Evolutionary conservation across 2,113 vertebrate genomes (phyloP), one percentile per base, ranked within the genome.

Genomic region (Amia ocellicauda): DNA sequence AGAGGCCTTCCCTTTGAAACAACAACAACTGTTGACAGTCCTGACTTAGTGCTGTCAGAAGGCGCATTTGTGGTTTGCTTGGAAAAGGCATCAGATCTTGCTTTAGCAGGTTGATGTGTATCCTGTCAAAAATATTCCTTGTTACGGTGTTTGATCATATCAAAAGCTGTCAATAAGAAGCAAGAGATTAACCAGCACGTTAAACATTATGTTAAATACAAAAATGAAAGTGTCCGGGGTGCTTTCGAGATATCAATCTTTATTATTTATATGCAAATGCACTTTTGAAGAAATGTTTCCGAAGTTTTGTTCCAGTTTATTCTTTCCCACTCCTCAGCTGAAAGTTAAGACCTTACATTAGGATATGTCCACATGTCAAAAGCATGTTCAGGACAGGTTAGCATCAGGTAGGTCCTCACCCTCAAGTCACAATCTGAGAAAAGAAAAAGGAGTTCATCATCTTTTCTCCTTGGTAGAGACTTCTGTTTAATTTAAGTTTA

Each of bases 1-100:
- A 43, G 57, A 42, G 57, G 41, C 23, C 36, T 47, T 49, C 8
- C 59, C 42, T 61, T 61, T 61, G 59, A 61, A 49, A 61, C 59
- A 19, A 47, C 40, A 49, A 28, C 40, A 47, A 19, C 42, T 61
- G 59, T 29, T 61, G 59, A 3, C 59, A 49, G 59, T 47, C 24
- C 9, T 19, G 59, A 61, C 59, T 47, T 11, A 9, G 17, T 22
- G 43, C 59, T 61, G 59, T 61, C 59, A 61, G 59, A 40, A 47
- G n/a, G 16, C 24, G 26, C 17, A 11, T 49, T 27, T 28, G 59
- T 49, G 43, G 19, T 54, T 54, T 22, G 20, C 51, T 54, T 54
- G 20, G 51, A 20, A 54, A 10, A 54, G 51, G 20, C 43, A 7
- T 61, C 59, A 3, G 59, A 43, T 61, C 42, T 19, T 26, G 26